Conservation (phyloP, 2,888 invertebrate species). For the Catocala sponsa region DNA sequence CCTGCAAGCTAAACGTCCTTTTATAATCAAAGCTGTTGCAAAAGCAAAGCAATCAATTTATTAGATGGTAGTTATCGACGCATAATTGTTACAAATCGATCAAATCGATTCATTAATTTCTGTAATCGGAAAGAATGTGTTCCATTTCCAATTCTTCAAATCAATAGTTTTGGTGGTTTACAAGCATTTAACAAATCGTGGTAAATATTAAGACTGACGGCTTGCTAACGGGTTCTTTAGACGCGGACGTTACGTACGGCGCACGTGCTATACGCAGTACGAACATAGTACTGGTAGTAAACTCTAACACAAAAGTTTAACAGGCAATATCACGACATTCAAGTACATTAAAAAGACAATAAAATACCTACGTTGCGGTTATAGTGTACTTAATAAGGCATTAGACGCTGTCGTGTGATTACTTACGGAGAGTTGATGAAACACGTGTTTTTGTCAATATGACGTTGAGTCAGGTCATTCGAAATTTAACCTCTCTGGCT, state of each 20-base stretch:
- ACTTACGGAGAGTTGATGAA: background rate
- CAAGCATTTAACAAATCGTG: background rate
- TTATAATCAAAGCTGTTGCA: too few relatives aligned
- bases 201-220: background rate
- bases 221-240: background rate
- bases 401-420: background rate
- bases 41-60: too few relatives aligned
- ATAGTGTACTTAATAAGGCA: background rate
- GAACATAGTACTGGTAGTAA: background rate
- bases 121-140: too few relatives aligned
- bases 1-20: too few relatives aligned
- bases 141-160: too few relatives aligned
- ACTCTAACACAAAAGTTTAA: constrained; percentile 3
- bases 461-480: too few relatives aligned
- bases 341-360: constrained; percentile 2
- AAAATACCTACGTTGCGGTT: constrained; percentile 1
- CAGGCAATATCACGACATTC: constrained; percentile 1
- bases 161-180: too few relatives aligned
- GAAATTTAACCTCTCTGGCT: too few relatives aligned
- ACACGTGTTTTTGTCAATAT: background rate
- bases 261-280: background rate
- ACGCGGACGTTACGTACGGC: background rate
- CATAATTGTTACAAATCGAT: too few relatives aligned
- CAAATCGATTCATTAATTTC: too few relatives aligned
- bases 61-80: too few relatives aligned